Evolutionary conservation across 2,113 vertebrate genomes (phyloP).

Genomic region (Percopsis transmontana): DNA sequence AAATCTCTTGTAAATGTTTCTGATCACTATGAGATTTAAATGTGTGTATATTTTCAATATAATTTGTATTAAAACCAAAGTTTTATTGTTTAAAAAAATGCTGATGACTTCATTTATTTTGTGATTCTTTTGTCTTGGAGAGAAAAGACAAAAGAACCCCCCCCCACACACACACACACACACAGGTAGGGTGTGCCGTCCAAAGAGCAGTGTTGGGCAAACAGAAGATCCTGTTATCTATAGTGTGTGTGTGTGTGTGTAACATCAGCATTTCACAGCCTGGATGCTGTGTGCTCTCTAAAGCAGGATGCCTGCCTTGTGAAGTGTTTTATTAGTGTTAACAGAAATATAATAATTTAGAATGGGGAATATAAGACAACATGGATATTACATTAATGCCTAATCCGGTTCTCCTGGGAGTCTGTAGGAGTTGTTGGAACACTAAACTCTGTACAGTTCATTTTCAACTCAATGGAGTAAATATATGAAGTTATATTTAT

Average conservation of each 20-base stretch:
- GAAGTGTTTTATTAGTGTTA: too few species aligned
- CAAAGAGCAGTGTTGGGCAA: constrained; percentile 76
- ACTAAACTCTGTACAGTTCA: too few species aligned
- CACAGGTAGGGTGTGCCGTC: constrained; percentile 70
- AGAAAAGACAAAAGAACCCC: neutral
- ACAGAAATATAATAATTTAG: too few species aligned
- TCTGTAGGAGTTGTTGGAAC: too few species aligned
- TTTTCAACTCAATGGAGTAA: too few species aligned
- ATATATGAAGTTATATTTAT: too few species aligned
- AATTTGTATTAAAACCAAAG: constrained; percentile 67
- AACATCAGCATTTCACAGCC: too few species aligned
- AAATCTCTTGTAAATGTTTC: constrained; percentile 52
- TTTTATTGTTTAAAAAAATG: constrained; percentile 42
- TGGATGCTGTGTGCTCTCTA: too few species aligned
- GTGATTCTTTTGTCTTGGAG: neutral
- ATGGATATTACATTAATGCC: too few species aligned
- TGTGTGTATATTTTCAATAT: constrained; percentile 63
- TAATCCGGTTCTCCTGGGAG: too few species aligned
- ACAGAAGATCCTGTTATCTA: constrained; percentile 69
- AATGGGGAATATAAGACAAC: too few species aligned
- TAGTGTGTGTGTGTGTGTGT: constrained; percentile 31
- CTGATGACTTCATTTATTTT: constrained; percentile 2
- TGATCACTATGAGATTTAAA: constrained; percentile 45
- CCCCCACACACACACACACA: constrained; percentile 19
- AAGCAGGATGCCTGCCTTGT: too few species aligned